Evolutionary conservation across 2,888 invertebrate genomes (phyloP).

Genomic region (Rhingia campestris): DNA sequence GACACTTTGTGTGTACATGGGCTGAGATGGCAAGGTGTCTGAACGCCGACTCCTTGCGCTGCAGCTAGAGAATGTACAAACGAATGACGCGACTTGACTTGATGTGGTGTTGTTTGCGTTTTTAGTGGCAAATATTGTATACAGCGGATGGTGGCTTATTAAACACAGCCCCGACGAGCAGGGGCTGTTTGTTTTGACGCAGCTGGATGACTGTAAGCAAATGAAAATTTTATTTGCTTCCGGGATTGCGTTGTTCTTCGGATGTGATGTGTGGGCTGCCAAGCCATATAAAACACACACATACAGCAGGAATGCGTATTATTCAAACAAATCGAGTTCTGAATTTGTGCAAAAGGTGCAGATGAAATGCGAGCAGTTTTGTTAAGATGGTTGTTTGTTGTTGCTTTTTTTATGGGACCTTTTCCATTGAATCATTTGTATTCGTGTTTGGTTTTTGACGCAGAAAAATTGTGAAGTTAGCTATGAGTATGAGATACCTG

Average conservation of each 20-base stretch:
- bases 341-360: background rate
- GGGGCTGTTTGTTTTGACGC: slow-evolving; percentile 44
- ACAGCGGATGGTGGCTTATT: background rate
- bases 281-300: slow-evolving; percentile 7
- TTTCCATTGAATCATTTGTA: too few relatives aligned
- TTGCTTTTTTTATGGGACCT: too few relatives aligned
- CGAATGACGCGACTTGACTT: background rate
- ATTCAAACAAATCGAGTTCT: background rate
- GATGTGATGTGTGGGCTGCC: slow-evolving; percentile 1
- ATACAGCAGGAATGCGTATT: background rate
- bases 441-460: too few relatives aligned
- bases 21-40: too few relatives aligned
- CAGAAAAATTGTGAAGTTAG: too few relatives aligned
- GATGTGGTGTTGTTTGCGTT: background rate
- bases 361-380: background rate
- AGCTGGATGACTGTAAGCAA: slow-evolving; percentile 43
- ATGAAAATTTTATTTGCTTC: slow-evolving; percentile 34
- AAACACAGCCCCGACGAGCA: background rate
- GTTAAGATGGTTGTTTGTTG: too few relatives aligned
- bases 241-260: background rate
- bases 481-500: too few relatives aligned
- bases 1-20: background rate
- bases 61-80: too few relatives aligned
- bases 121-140: slow-evolving; percentile 25
- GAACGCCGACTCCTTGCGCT: too few relatives aligned